Evolutionary conservation across 2,113 vertebrate species (phyloP), one percentile per base, ranked within the genome.

Genomic region (Oncorhynchus keta): DNA sequence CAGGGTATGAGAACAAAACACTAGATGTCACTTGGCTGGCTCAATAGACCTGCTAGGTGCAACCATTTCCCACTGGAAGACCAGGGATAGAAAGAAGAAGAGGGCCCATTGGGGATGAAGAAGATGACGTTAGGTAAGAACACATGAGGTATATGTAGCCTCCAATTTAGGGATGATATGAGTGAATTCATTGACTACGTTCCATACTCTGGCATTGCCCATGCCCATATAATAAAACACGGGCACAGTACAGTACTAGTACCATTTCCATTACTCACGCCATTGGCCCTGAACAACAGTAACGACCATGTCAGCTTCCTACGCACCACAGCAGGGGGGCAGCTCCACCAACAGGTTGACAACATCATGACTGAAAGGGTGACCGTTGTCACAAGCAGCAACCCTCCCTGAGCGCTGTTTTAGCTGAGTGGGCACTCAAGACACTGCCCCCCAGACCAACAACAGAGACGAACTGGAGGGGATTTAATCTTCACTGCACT

Each of bases 321-420:
- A 80, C 75, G 76, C 73, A 1, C 35, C 72, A 57, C 67, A 39
- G 30, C 67, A 20, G 5, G 65, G 2, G 2, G 71, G 24, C 74
- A 49, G 1, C 4, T 14, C 22, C 62, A 18, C 69, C 81, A 66
- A 82, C 30, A 76, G 70, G 81, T 20, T 74, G 69, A 82, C 30
- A 49, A 18, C 51, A 62, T 64, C 71, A 85, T 83, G 84, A 91
- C 20, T 88, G 86, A 85, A 86, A 84, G 77, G 78, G 72, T 28
- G 73, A 85, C 79, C 49, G 77, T 71, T 70, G 51, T 73, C 67
- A 76, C 68, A 73, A 70, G 71, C 59, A 71, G 76, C 39, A 14
- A 18, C 16, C 51, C 51, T 55, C 16, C 72, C 26, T 45, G 35
- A 75, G 68, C 14, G 0, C 6, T 64, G 67, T 65, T 77, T 79